phyloP scores from a whole-genome alignment of 2,113 vertebrate species.

The Thunnus maccoyii region DNA sequence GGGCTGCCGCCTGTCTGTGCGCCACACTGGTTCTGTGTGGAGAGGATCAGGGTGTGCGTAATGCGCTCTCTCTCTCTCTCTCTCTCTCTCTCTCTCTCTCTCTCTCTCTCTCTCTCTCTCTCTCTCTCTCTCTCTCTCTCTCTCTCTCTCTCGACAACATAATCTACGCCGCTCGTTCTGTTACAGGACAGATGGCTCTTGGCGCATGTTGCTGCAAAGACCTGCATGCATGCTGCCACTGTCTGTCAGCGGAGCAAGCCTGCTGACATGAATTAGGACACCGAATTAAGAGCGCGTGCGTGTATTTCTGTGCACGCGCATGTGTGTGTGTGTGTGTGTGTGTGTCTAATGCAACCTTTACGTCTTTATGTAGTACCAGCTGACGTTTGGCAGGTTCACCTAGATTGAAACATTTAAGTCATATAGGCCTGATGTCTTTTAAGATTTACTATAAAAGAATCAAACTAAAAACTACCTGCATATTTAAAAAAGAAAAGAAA shows the following conservation, averaged over 20 bases:
- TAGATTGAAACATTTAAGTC: not conserved
- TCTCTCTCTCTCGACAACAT: slow-evolving; percentile 61
- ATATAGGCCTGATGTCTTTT: not conserved
- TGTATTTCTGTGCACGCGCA: not conserved
- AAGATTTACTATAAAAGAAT: not conserved
- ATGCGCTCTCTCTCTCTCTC: slow-evolving; percentile 54
- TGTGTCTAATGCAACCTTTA: slow-evolving; percentile 25
- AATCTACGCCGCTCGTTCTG: slow-evolving; percentile 68
- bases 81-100: slow-evolving; percentile 53
- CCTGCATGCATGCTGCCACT: slow-evolving; percentile 59
- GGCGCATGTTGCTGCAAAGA: slow-evolving; percentile 64
- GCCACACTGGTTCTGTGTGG: slow-evolving; percentile 74
- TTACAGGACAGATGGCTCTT: slow-evolving; percentile 76
- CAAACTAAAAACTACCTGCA: not conserved
- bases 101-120: slow-evolving; percentile 50
- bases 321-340: slow-evolving; percentile 9
- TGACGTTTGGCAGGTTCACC: slow-evolving; percentile 17
- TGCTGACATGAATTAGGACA: slow-evolving; percentile 74
- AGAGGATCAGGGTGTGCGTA: slow-evolving; percentile 80
- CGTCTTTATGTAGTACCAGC: not conserved
- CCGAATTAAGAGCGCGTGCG: slow-evolving; percentile 45
- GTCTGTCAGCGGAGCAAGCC: slow-evolving; percentile 50
- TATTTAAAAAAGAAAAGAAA: too few species aligned
- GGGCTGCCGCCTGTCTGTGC: slow-evolving; percentile 70
- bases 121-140: slow-evolving; percentile 55